A percentile compares a stretch with the other conserved stretches of the same genome.
These are phyloP conservation scores for Drosophila eugracilis DNA, from an alignment of 1,140 invertebrate genomes.

Conservation along the genomic window DNA sequence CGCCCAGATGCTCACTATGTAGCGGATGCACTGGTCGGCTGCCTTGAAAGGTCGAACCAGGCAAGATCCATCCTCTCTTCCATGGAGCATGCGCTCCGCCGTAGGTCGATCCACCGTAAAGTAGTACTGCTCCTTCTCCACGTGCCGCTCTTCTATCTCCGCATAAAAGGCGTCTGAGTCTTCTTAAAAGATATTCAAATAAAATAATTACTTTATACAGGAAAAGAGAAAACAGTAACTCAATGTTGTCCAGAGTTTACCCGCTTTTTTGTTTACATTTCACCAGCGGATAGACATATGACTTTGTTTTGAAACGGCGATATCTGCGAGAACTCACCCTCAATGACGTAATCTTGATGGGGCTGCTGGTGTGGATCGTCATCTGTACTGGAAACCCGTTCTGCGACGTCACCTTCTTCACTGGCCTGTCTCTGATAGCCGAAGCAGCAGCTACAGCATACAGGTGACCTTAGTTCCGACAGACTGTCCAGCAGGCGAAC, in stretches of 20 bases:
- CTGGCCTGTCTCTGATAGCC: conserved; percentile 53
- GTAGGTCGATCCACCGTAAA: conserved; percentile 72
- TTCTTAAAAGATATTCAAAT: conserved; percentile 33
- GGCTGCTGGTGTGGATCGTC: conserved; percentile 43
- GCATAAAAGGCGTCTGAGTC: conserved; percentile 68
- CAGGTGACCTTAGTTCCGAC: conserved; percentile 29
- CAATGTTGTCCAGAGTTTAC: no score
- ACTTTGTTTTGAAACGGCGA: conserved; percentile 10
- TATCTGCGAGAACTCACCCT: conserved; percentile 65
- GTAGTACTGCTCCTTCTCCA: conserved; percentile 77
- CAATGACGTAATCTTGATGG: conserved; percentile 77
- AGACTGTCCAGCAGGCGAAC: conserved; percentile 59
- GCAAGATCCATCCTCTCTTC: conserved; percentile 73
- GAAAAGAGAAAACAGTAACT: no score
- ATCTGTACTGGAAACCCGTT: conserved; percentile 58
- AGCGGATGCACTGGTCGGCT: conserved; percentile 71
- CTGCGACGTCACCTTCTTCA: conserved; percentile 41
- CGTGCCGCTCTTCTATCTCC: conserved; percentile 67
- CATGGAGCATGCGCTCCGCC: conserved; percentile 65
- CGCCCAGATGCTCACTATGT: conserved; percentile 77
- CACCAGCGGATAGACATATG: no score
- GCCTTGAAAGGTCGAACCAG: conserved; percentile 81
- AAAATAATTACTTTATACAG: no score
- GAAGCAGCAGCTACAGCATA: conserved; percentile 52
- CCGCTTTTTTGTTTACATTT: not conserved